phyloP scores from a whole-genome alignment of 1,140 invertebrate genomes.

The Macrotrachela quadricornifera region DNA sequence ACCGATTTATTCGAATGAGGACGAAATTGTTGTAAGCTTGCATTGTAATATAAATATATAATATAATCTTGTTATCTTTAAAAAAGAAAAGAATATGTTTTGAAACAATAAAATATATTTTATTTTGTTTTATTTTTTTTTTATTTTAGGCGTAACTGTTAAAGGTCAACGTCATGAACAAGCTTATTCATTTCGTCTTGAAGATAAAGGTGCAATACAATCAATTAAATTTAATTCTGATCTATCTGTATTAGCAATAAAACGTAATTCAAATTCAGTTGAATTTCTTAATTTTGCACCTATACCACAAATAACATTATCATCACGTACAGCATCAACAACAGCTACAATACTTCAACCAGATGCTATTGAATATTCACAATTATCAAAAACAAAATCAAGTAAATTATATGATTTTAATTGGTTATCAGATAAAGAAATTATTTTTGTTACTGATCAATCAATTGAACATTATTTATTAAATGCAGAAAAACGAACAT shows the following conservation, averaged over 20 bases:
- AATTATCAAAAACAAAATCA: slow-evolving; percentile 59
- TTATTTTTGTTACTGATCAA: slow-evolving; percentile 66
- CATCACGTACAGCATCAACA: slow-evolving; percentile 41
- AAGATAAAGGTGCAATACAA: slow-evolving; percentile 66
- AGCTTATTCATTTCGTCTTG: slow-evolving; percentile 51
- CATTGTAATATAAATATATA: too few relatives aligned
- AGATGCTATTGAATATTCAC: slow-evolving; percentile 55
- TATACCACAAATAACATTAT: slow-evolving; percentile 35
- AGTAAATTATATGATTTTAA: slow-evolving; percentile 65
- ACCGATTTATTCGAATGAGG: too few relatives aligned
- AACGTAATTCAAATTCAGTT: slow-evolving; percentile 44
- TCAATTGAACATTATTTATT: slow-evolving; percentile 70
- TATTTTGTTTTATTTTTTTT: background rate
- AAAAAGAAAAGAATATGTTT: too few relatives aligned
- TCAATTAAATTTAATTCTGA: slow-evolving; percentile 84
- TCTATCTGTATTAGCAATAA: slow-evolving; percentile 63
- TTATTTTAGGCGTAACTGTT: slow-evolving; percentile 43
- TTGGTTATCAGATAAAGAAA: slow-evolving; percentile 64
- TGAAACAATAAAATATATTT: too few relatives aligned
- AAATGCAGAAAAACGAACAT: slow-evolving; percentile 10
- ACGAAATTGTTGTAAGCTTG: too few relatives aligned
- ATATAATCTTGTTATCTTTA: slow-evolving; percentile 4
- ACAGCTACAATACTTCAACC: slow-evolving; percentile 29
- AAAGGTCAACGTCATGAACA: slow-evolving; percentile 48
- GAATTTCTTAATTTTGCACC: slow-evolving; percentile 4